Conservation (phyloP, 2,888 invertebrate species). For the Eupithecia tripunctaria region DNA sequence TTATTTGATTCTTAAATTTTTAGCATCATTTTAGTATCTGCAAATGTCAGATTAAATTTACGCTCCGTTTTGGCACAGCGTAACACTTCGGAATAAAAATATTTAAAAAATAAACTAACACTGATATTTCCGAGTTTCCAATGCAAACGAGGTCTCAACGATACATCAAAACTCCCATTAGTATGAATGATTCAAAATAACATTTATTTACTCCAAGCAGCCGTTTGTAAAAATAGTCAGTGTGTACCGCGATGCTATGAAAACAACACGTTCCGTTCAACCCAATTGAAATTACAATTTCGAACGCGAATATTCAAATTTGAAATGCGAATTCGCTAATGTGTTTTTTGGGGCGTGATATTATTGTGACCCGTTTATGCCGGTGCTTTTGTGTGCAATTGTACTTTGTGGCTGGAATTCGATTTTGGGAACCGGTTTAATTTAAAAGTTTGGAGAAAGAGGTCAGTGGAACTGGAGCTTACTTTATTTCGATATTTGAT, state of each 20-base stretch:
- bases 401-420: slow-evolving; percentile 6
- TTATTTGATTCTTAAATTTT: neutral
- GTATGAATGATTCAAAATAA: slow-evolving; percentile 44
- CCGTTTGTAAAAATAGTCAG: slow-evolving; percentile 68
- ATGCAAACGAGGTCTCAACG: slow-evolving; percentile 31
- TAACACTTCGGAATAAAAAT: neutral
- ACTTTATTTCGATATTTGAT: neutral
- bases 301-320: slow-evolving; percentile 45
- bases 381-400: slow-evolving; percentile 9
- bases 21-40: neutral
- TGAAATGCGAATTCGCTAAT: slow-evolving; percentile 41
- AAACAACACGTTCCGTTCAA: slow-evolving; percentile 50
- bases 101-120: neutral
- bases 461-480: neutral
- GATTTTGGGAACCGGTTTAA: neutral
- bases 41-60: neutral
- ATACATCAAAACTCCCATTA: slow-evolving; percentile 35
- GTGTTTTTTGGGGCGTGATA: slow-evolving; percentile 37
- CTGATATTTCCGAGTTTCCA: neutral
- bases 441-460: slow-evolving; percentile 5
- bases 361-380: slow-evolving; percentile 24
- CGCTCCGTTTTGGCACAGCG: neutral
- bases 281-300: slow-evolving; percentile 44
- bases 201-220: slow-evolving; percentile 36
- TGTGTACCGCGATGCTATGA: slow-evolving; percentile 58